Percentiles rank a stretch among this genome's conserved stretches.
These are phyloP conservation scores for Alloscopus bannaensis DNA, from an alignment of 2,888 invertebrate genomes.

Conservation along the genomic window DNA sequence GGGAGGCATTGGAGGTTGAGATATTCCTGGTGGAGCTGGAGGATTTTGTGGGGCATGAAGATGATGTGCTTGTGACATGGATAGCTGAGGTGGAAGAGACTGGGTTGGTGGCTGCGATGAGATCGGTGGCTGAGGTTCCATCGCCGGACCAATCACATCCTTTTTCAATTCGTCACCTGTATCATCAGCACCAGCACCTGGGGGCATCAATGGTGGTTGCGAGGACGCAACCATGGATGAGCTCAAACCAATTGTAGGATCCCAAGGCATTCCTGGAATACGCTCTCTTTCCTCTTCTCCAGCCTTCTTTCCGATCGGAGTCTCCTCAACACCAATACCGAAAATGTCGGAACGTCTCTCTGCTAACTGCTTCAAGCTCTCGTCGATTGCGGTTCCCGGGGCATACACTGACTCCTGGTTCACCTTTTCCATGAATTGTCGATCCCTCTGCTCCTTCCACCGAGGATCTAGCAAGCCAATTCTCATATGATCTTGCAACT, in stretches of 20 bases:
- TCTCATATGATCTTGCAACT: conserved; percentile 98
- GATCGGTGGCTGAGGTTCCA: conserved; percentile 48
- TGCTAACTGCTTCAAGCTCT: conserved; percentile 95
- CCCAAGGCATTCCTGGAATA: conserved; percentile 72
- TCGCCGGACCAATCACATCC: conserved; percentile 69
- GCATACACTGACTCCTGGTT: conserved; percentile 92
- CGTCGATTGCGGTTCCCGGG: conserved; percentile 88
- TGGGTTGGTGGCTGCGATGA: conserved; percentile 59
- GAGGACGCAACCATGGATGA: conserved; percentile 74
- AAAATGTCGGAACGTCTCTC: conserved; percentile 99
- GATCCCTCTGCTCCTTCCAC: conserved; percentile 98
- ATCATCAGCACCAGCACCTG: conserved; percentile 73
- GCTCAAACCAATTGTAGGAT: conserved; percentile 62
- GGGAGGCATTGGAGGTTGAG: conserved; percentile 57
- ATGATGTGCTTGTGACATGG: conserved; percentile 66
- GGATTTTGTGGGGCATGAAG: conserved; percentile 75
- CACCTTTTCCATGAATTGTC: conserved; percentile 93
- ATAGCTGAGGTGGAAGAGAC: conserved; percentile 73
- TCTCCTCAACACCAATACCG: conserved; percentile 98
- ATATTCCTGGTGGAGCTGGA: conserved; percentile 62
- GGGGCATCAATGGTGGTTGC: conserved; percentile 74
- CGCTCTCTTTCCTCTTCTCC: conserved; percentile 82
- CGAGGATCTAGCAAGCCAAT: conserved; percentile 96
- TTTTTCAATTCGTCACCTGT: conserved; percentile 77
- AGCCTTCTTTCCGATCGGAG: conserved; percentile 98